Base-by-base conservation (phyloP, 2,113 vertebrate genomes). In the Perca fluviatilis region DNA sequence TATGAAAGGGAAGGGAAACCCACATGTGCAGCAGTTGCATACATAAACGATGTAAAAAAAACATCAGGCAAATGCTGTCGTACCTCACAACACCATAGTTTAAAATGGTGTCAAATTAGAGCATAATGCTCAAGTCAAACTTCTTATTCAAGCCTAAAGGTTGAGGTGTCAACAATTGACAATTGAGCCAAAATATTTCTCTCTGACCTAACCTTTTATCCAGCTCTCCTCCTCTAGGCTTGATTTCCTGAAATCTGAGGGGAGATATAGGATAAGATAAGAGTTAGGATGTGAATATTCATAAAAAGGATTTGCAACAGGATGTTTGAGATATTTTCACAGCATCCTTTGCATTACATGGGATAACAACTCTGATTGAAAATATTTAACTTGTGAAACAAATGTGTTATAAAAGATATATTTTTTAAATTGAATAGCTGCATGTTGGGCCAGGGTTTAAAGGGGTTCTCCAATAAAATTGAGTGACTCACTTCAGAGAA, bases 141-240 rank as follows among this genome's bases (percentile, higher is more conserved):
- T 56, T 9, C 25, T 82, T 19, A 27, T 66, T 71, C 71, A 71
- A 50, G 36, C 60, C 60, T 33, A 77, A 80, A 77, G 77, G 68
- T 76, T 72, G 65, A 57, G 40, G 25, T 62, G 63, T 80, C 36
- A 27, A 63, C 62, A 77, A 67, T 1, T 66, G 73, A 73, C 58
- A 78, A 36, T 62, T 43, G 30, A 69, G 54, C 30, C 62, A 50
- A 76, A 73, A 74, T 49, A 66, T 75, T 57, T 79, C 70, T 75
- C 47, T 51, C 46, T 9, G 8, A 47, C 33, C 56, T 63, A 16
- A 64, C 50, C 18, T 57, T 69, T 62, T 18, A 58, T 74, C 54
- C 54, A 46, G 15, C 69, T 49, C 9, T 50, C 15, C 2, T 51
- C 27, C 33, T 64, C n/a, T 73, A n/a, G 25, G 25, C n/a, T 50